Conservation (phyloP, 2,113 vertebrate species). For the Brienomyrus brachyistius region DNA sequence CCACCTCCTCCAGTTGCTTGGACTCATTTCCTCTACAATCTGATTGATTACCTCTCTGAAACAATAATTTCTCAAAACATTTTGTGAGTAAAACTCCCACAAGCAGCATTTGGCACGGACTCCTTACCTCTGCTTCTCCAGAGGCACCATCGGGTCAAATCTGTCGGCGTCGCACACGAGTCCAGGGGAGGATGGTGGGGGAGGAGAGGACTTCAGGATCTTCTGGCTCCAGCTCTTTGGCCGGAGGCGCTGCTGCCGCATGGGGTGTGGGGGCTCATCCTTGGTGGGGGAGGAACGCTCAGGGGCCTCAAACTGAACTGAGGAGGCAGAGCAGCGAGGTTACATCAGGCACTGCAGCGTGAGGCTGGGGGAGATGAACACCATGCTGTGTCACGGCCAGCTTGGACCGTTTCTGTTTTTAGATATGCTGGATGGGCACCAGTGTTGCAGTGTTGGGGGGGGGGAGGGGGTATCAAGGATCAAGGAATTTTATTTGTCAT, state of each 20-base stretch:
- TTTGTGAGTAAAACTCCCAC: background rate
- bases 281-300: slow-evolving; percentile 57
- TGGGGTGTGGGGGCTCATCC: slow-evolving; percentile 54
- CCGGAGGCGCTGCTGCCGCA: slow-evolving; percentile 63
- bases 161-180: slow-evolving; percentile 55
- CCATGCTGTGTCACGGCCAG: background rate
- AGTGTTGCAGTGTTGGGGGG: background rate
- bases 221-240: slow-evolving; percentile 87
- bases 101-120: too few relatives aligned
- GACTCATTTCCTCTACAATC: background rate
- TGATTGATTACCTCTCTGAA: background rate
- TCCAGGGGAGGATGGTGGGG: slow-evolving; percentile 37
- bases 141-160: slow-evolving; percentile 72
- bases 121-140: slow-evolving; percentile 87
- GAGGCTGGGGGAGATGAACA: background rate
- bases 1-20: background rate
- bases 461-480: background rate
- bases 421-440: background rate
- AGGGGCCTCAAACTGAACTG: slow-evolving; percentile 84
- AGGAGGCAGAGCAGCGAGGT: slow-evolving; percentile 13
- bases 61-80: background rate
- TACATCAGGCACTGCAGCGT: background rate
- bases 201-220: slow-evolving; percentile 50
- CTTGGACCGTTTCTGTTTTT: background rate
- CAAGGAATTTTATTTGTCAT: background rate